A percentile compares a stretch with the other conserved stretches of the same genome.
Evolutionary conservation across 2,113 vertebrate genomes (phyloP).

Genomic region (Xyrauchen texanus): DNA sequence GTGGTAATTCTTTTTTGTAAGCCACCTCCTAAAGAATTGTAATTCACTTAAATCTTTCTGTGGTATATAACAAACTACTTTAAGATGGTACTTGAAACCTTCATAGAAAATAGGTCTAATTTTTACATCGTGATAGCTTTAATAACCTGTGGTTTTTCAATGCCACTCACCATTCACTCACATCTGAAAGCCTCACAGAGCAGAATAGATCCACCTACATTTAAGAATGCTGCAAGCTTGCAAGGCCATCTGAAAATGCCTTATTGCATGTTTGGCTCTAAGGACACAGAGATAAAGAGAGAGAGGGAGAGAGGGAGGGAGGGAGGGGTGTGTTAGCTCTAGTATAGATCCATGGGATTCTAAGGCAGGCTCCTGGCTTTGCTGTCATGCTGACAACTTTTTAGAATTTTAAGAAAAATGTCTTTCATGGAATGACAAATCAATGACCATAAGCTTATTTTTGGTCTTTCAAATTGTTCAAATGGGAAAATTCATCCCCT

Average conservation of each 20-base stretch:
- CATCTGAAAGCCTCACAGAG: constrained; percentile 3
- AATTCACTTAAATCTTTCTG: too few species aligned
- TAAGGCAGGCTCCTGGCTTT: constrained; percentile 37
- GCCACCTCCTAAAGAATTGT: too few species aligned
- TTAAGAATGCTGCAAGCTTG: constrained; percentile 15
- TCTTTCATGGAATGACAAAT: background rate
- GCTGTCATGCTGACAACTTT: constrained; percentile 53
- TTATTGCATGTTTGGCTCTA: constrained; percentile 16
- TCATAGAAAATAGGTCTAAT: too few species aligned
- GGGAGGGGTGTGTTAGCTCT: constrained; percentile 55
- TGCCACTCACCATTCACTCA: background rate
- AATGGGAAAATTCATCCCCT: background rate
- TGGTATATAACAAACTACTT: too few species aligned
- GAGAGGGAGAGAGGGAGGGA: background rate
- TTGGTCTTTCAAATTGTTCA: background rate
- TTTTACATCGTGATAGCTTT: background rate
- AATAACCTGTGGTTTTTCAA: background rate
- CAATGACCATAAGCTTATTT: too few species aligned
- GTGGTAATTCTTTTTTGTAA: too few species aligned
- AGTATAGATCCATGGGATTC: constrained; percentile 62
- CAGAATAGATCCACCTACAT: constrained; percentile 1
- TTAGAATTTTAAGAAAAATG: constrained; percentile 31
- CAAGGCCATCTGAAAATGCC: constrained; percentile 29
- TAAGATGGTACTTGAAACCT: too few species aligned
- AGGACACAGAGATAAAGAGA: constrained; percentile 3